phyloP scores from a whole-genome alignment of 2,113 vertebrate species.

The Gopherus flavomarginatus region DNA sequence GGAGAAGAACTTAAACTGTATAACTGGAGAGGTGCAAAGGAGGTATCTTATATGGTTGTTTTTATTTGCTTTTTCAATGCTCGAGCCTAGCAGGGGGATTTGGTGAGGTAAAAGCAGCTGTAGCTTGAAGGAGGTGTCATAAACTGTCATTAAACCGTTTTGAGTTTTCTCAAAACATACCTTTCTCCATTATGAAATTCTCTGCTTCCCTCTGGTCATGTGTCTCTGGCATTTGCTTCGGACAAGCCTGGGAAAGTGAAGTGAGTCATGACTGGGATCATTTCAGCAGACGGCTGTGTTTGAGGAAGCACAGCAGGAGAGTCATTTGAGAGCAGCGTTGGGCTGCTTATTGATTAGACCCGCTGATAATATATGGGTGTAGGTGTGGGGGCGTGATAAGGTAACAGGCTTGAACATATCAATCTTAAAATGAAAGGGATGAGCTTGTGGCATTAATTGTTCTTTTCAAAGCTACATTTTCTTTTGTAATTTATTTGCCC shows the following conservation, averaged over 20 bases:
- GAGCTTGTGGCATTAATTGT: conserved; percentile 49
- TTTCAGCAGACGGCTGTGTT: conserved; percentile 45
- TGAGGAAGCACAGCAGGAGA: conserved; percentile 13
- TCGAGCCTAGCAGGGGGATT: background rate
- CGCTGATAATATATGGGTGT: background rate
- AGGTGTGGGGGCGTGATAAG: background rate
- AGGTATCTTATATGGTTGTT: conserved; percentile 23
- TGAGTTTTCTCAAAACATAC: conserved; percentile 20
- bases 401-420: background rate
- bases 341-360: conserved; percentile 37
- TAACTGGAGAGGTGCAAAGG: conserved; percentile 51
- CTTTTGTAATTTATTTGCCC: conserved; percentile 56
- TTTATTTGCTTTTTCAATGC: conserved; percentile 45
- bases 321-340: conserved; percentile 36
- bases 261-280: conserved; percentile 54
- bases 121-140: background rate
- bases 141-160: conserved; percentile 12
- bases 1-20: conserved; percentile 41
- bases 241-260: conserved; percentile 74
- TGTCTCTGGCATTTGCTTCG: conserved; percentile 53
- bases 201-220: conserved; percentile 38
- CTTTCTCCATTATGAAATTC: background rate
- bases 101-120: conserved; percentile 5
- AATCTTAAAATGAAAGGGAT: conserved; percentile 39
- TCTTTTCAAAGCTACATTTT: conserved; percentile 39